Percentiles rank a stretch among this genome's conserved stretches.
These are phyloP conservation scores for Eupelmus urozonus DNA, from an alignment of 2,888 invertebrate species.

Conservation along the genomic window DNA sequence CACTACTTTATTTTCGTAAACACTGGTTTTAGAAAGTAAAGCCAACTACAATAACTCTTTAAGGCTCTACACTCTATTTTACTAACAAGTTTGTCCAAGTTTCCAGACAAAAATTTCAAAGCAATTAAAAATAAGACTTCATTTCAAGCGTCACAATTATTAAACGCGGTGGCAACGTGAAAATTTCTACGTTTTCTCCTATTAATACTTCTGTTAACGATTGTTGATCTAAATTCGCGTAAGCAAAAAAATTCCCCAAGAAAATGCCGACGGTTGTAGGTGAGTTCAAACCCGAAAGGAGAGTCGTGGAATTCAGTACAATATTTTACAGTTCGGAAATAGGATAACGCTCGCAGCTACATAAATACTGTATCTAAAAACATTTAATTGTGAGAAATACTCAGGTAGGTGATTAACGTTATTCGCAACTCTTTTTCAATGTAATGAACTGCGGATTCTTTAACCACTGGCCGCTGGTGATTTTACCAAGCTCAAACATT, in stretches of 20 bases:
- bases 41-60: constrained; percentile 3
- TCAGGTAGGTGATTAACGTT: too few species aligned
- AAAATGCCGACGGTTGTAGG: constrained; percentile 9
- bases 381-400: constrained; percentile 1
- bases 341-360: constrained; percentile 1
- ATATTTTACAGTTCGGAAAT: constrained; percentile 6
- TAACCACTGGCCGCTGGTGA: too few species aligned
- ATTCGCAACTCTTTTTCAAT: too few species aligned
- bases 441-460: too few species aligned
- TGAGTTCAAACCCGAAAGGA: not conserved
- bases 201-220: not conserved
- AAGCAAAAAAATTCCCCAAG: not conserved
- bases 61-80: not conserved
- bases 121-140: not conserved
- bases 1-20: constrained; percentile 13
- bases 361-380: constrained; percentile 7
- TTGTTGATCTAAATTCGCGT: not conserved
- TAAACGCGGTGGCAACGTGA: not conserved
- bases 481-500: too few species aligned
- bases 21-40: constrained; percentile 35
- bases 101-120: not conserved
- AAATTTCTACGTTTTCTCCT: not conserved
- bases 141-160: not conserved
- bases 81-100: not conserved
- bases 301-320: not conserved